phyloP scores from a whole-genome alignment of 2,797 vertebrate species.

The Hoplostethus atlanticus region DNA sequence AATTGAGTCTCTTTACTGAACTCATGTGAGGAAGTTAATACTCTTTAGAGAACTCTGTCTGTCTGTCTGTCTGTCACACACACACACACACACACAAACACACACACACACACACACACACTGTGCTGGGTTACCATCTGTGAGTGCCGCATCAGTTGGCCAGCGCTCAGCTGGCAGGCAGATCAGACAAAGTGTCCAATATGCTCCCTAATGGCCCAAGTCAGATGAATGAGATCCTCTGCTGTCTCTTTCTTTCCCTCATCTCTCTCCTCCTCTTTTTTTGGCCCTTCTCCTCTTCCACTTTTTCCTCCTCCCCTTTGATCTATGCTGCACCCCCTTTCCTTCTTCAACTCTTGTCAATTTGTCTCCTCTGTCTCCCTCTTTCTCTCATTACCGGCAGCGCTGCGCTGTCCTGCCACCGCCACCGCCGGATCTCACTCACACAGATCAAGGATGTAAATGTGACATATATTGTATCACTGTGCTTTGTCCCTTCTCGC shows the following conservation, averaged over 20 bases:
- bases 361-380: constrained; percentile 41
- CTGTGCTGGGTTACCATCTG: constrained; percentile 80
- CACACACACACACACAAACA: constrained; percentile 35
- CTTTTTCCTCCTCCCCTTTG: constrained; percentile 37
- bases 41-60: constrained; percentile 58
- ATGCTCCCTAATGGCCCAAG: constrained; percentile 84
- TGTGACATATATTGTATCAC: constrained; percentile 30
- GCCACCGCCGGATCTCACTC: constrained; percentile 47
- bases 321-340: constrained; percentile 22
- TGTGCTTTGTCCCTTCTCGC: constrained; percentile 27
- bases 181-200: constrained; percentile 85
- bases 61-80: constrained; percentile 14
- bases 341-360: constrained; percentile 50
- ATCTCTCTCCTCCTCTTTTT: constrained; percentile 33
- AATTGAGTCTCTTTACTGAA: constrained; percentile 52
- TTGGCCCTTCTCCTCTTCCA: constrained; percentile 29
- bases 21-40: constrained; percentile 62
- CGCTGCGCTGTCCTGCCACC: constrained; percentile 9
- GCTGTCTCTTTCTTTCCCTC: constrained; percentile 47
- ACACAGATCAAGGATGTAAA: constrained; percentile 50
- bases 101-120: constrained; percentile 18
- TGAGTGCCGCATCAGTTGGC: constrained; percentile 78
- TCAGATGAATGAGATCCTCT: constrained; percentile 77
- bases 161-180: constrained; percentile 81
- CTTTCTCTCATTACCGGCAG: constrained; percentile 45